A percentile compares a stretch with the other conserved stretches of the same genome.
Evolutionary conservation across 2,113 vertebrate genomes (phyloP).

Genomic region (Oplegnathus fasciatus): DNA sequence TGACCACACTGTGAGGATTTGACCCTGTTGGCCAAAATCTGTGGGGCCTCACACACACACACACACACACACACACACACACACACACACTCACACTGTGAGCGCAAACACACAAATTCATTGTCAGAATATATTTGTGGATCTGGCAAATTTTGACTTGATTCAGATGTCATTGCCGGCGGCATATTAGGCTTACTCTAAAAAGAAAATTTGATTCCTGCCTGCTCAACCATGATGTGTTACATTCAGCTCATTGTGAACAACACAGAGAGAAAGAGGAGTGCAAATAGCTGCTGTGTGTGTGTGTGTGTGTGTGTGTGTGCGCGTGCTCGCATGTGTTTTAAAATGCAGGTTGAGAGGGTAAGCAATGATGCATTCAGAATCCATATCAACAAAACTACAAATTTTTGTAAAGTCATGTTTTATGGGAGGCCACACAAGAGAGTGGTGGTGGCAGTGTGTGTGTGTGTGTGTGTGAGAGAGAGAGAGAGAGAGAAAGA

Average conservation of each 20-base stretch:
- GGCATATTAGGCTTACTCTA: slow-evolving; percentile 48
- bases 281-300: not conserved
- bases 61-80: not conserved
- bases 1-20: slow-evolving; percentile 26
- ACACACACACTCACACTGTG: not conserved
- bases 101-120: not conserved
- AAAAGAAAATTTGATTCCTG: slow-evolving; percentile 61
- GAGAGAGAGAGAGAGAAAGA: too few relatives aligned
- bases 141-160: slow-evolving; percentile 43
- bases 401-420: slow-evolving; percentile 3
- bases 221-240: slow-evolving; percentile 60
- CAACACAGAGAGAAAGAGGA: slow-evolving; percentile 6
- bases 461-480: not conserved
- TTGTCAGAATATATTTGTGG: slow-evolving; percentile 48
- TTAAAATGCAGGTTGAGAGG: slow-evolving; percentile 19
- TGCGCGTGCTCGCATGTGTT: not conserved
- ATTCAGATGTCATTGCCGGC: slow-evolving; percentile 56
- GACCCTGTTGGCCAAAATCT: slow-evolving; percentile 11
- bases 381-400: slow-evolving; percentile 31
- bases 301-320: not conserved
- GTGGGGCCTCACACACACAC: not conserved
- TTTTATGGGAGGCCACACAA: not conserved
- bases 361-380: slow-evolving; percentile 24
- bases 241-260: slow-evolving; percentile 44
- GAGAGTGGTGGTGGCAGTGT: not conserved